phyloP scores from a whole-genome alignment of 1,140 invertebrate genomes.

The Heliconius hermathena region DNA sequence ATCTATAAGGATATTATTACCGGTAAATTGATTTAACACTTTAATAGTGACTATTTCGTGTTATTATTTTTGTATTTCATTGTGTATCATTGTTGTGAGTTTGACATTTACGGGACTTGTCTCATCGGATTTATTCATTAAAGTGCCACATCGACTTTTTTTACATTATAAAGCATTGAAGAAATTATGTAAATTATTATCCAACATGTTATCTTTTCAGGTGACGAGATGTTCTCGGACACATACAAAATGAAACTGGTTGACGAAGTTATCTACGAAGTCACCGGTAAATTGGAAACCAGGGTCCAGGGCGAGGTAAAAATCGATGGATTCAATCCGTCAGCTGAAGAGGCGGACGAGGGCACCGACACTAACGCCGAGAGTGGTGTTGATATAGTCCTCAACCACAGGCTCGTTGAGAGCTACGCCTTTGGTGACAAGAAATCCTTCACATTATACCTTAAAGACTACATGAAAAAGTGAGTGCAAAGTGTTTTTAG shows the following conservation, averaged over 20 bases:
- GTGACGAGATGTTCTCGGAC: constrained; percentile 99
- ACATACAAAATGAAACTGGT: constrained; percentile 97
- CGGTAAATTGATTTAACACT: constrained; percentile 83
- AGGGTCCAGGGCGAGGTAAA: constrained; percentile 90
- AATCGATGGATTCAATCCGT: constrained; percentile 95
- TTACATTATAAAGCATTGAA: constrained; percentile 7
- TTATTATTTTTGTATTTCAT: constrained; percentile 47
- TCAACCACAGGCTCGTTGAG: constrained; percentile 95
- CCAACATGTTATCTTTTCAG: constrained; percentile 80
- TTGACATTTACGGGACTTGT: constrained; percentile 66
- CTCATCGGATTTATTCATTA: constrained; percentile 45
- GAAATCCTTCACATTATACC: constrained; percentile 94
- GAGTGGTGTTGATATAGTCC: constrained; percentile 94
- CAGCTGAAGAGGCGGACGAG: constrained; percentile 94
- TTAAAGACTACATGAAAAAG: constrained; percentile 99
- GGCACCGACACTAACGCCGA: constrained; percentile 89
- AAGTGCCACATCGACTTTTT: constrained; percentile 65
- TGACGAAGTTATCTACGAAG: constrained; percentile 97
- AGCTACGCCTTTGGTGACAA: constrained; percentile 93
- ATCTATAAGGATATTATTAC: constrained; percentile 98
- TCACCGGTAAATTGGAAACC: constrained; percentile 92
- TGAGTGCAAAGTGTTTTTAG: constrained; percentile 77
- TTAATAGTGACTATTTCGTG: constrained; percentile 44
- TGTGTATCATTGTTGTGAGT: constrained; percentile 53
- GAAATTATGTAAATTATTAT: constrained; percentile 15